Evolutionary conservation across 23 tunicate genomes (phyloP), one percentile per base, ranked within the genome.

Genomic region (Ascidia mentula): DNA sequence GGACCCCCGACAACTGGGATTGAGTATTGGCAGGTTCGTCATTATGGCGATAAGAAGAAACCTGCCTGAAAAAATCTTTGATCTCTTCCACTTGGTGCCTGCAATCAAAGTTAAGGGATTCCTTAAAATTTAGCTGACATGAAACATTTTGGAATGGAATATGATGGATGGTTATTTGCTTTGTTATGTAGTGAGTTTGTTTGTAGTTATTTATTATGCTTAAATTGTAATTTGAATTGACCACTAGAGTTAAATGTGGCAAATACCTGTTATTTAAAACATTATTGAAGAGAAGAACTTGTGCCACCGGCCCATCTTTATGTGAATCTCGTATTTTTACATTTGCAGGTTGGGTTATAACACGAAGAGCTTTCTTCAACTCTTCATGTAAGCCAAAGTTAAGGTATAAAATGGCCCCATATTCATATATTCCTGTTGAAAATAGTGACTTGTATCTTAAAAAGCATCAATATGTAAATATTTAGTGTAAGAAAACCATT

Each of bases 231-330:
- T n/a, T n/a, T n/a, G n/a, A n/a, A n/a, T n/a, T n/a, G n/a, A n/a
- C n/a, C n/a, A n/a, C n/a, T n/a, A n/a, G n/a, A n/a, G n/a, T n/a
- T n/a, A n/a, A n/a, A n/a, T n/a, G n/a, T n/a, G n/a, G n/a, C n/a
- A n/a, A n/a, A n/a, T 53, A 53, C 65, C 65, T 53, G 65, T 53
- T 53, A 28, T 53, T 53, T 26, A 80, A 20, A 37, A 72, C 40
- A 80, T 88, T 88, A 70, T 93, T 93, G 40, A 86, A 93, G 12
- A 93, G 65, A 22, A 93, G 37, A 18, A 93, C 78, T 26, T 93
- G 98, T 12, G 98, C 98, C 0, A 84, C 70, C 30, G 98, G 98
- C 0, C 98, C 98, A 81, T 93, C 98, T 22, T 4, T 45, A 0
- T 78, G 33, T 8, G 87, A 24, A 46, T 93, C 94, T 30, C 76